phyloP scores from a whole-genome alignment of 64 coral and sea anemone genomes.

The Montipora foliosa region DNA sequence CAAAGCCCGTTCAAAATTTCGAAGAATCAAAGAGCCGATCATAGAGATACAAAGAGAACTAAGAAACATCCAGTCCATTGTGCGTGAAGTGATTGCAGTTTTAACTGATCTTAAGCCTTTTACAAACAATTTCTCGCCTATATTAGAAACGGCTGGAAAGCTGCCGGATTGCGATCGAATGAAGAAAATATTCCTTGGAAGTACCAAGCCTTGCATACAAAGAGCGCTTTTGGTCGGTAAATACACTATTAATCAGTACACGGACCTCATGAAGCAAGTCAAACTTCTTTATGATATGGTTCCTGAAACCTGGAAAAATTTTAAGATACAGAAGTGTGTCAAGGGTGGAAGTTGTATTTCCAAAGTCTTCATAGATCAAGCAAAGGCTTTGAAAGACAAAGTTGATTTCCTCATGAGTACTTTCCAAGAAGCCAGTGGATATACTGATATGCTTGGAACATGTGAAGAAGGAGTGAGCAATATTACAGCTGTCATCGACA shows the following conservation, averaged over 20 bases:
- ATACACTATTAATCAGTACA: constrained; percentile 56
- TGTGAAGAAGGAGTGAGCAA: constrained; percentile 66
- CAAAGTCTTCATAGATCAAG: constrained; percentile 89
- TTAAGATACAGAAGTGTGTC: constrained; percentile 86
- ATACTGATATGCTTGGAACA: constrained; percentile 62
- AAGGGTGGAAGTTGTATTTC: constrained; percentile 87
- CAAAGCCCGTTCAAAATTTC: constrained; percentile 68
- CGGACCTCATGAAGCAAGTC: constrained; percentile 65
- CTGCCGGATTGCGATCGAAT: constrained; percentile 78
- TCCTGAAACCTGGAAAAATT: constrained; percentile 73
- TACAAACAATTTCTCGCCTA: constrained; percentile 42
- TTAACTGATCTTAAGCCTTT: constrained; percentile 83
- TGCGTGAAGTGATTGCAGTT: constrained; percentile 64
- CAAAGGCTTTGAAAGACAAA: constrained; percentile 65
- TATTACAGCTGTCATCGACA: constrained; percentile 61
- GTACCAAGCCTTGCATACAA: constrained; percentile 71
- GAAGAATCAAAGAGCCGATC: constrained; percentile 80
- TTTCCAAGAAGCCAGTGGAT: constrained; percentile 73
- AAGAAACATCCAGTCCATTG: constrained; percentile 53
- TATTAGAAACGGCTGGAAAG: constrained; percentile 22
- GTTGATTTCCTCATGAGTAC: constrained; percentile 38
- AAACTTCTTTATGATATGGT: constrained; percentile 59
- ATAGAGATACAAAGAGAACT: constrained; percentile 68
- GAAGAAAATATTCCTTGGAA: constrained; percentile 49
- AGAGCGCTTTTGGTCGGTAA: constrained; percentile 72